Evolutionary conservation across 2,797 vertebrate species (phyloP).

Genomic region (Lithobates sylvaticus): DNA sequence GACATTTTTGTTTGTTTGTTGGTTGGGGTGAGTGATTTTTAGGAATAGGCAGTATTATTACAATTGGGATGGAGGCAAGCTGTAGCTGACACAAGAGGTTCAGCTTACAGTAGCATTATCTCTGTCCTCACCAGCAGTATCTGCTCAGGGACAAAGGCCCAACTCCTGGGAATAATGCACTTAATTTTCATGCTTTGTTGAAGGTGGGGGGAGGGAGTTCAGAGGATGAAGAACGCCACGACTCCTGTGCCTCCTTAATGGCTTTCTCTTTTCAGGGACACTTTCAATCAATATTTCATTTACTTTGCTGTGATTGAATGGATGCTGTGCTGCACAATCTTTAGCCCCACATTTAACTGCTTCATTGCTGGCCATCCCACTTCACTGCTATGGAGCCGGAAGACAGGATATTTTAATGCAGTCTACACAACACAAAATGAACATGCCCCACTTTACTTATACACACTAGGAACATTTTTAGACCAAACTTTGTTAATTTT

Average conservation of each 20-base stretch:
- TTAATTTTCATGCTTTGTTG: slow-evolving; percentile 58
- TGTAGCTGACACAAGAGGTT: slow-evolving; percentile 37
- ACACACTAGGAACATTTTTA: too few relatives aligned
- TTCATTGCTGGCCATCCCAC: slow-evolving; percentile 19
- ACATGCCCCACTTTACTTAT: too few relatives aligned
- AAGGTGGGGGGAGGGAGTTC: slow-evolving; percentile 78
- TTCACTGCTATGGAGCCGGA: not conserved
- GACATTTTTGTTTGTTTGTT: not conserved
- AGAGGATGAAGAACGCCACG: slow-evolving; percentile 86
- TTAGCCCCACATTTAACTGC: slow-evolving; percentile 40
- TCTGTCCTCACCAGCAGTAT: slow-evolving; percentile 46
- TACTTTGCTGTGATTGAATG: slow-evolving; percentile 91
- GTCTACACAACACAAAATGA: not conserved
- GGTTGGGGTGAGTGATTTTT: not conserved
- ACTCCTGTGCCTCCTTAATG: slow-evolving; percentile 88
- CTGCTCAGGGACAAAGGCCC: slow-evolving; percentile 71
- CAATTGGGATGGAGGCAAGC: slow-evolving; percentile 21
- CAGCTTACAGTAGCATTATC: slow-evolving; percentile 40
- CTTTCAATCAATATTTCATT: slow-evolving; percentile 94
- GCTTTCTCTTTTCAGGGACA: slow-evolving; percentile 90
- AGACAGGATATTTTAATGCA: not conserved
- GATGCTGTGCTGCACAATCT: slow-evolving; percentile 77
- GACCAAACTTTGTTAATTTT: too few relatives aligned
- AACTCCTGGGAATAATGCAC: slow-evolving; percentile 66
- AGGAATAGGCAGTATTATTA: not conserved